Percentiles rank a stretch among this genome's conserved stretches.
Evolutionary conservation across 2,797 vertebrate species (phyloP).

Genomic region (Eulemur coronatus): DNA sequence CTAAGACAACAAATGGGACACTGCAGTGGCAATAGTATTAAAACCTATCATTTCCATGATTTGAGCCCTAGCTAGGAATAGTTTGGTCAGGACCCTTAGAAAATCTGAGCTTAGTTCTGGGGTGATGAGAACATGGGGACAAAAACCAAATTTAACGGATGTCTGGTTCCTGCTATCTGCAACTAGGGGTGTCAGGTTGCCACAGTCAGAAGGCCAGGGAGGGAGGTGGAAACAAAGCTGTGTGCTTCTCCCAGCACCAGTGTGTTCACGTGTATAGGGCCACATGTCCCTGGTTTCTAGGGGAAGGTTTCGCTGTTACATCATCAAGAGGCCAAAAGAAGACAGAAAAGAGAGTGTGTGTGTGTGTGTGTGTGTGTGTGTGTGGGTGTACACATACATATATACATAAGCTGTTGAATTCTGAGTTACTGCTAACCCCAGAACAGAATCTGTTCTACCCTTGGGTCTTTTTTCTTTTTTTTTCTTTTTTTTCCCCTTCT

Average conservation of each 20-base stretch:
- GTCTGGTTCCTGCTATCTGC: not conserved
- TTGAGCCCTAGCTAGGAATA: not conserved
- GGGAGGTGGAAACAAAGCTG: not conserved
- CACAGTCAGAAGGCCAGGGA: not conserved
- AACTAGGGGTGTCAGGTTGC: not conserved
- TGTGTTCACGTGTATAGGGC: conserved; percentile 82
- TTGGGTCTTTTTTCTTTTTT: not conserved
- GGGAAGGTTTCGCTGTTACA: conserved; percentile 45
- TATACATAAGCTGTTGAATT: conserved; percentile 66
- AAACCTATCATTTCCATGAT: not conserved
- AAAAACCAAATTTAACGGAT: not conserved
- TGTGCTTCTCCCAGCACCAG: not conserved
- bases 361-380: not conserved
- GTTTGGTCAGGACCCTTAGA: conserved; percentile 28
- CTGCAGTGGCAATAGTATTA: not conserved
- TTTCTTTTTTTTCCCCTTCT: not conserved
- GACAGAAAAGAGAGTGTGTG: not conserved
- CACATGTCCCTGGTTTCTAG: conserved; percentile 64
- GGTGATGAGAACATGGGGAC: not conserved
- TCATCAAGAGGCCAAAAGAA: conserved; percentile 38
- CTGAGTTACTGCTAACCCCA: conserved; percentile 2
- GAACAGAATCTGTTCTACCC: not conserved
- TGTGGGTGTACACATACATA: too few species aligned
- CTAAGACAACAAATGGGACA: not conserved
- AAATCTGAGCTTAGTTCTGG: conserved; percentile 3